These are phyloP conservation scores for Drosophila paracracens DNA, from an alignment of 2,888 invertebrate genomes.

Conservation along the genomic window DNA sequence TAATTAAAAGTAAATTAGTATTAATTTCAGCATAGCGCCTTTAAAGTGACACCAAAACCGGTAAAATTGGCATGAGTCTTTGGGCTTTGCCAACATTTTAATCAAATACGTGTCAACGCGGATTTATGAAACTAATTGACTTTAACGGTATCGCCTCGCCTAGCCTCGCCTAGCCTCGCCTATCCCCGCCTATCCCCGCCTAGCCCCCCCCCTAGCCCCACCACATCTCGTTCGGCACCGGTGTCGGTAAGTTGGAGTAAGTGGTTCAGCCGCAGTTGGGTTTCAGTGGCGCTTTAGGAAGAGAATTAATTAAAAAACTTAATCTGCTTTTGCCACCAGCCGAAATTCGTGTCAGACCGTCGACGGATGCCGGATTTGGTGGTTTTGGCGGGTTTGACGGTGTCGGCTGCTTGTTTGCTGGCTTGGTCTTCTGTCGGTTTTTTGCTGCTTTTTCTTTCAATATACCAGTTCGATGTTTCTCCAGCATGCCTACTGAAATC, in stretches of 20 bases:
- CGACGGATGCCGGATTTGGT: constrained; percentile 6
- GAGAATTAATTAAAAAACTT: constrained; percentile 78
- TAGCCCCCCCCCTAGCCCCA: too few species aligned
- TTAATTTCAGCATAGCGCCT: constrained; percentile 28
- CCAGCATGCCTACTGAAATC: background rate
- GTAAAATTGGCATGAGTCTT: constrained; percentile 21
- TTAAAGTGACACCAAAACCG: constrained; percentile 5
- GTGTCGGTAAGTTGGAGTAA: constrained; percentile 24
- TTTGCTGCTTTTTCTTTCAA: constrained; percentile 7
- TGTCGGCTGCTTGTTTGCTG: constrained; percentile 10
- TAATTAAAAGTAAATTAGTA: constrained; percentile 58
- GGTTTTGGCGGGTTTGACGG: constrained; percentile 1
- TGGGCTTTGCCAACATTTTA: constrained; percentile 56
- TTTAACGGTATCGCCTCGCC: constrained; percentile 41
- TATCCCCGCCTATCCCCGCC: background rate
- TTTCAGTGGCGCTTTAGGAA: constrained; percentile 35
- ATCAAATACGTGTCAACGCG: constrained; percentile 72
- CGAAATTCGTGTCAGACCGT: constrained; percentile 21
- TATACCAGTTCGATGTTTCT: constrained; percentile 5
- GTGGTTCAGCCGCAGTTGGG: constrained; percentile 36
- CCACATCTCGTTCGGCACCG: background rate
- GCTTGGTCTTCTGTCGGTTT: constrained; percentile 7
- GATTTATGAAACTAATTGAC: constrained; percentile 74
- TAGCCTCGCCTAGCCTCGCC: too few species aligned
- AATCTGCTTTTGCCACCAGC: constrained; percentile 61